These are phyloP conservation scores for Aphaenogaster rudis DNA, from an alignment of 1,140 invertebrate genomes.

Conservation along the genomic window DNA sequence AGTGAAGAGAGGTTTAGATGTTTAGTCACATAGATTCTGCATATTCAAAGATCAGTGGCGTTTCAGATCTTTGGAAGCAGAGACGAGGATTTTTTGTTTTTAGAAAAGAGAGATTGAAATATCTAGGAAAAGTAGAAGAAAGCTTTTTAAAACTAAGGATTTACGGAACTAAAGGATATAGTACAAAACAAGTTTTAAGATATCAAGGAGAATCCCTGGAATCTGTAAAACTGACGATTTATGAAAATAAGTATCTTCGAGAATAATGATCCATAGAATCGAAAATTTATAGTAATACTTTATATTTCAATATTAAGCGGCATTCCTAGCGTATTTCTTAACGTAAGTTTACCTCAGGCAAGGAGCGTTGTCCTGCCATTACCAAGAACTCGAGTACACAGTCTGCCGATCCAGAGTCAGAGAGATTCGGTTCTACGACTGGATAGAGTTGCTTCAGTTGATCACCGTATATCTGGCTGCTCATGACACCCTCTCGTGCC, in stretches of 20 bases:
- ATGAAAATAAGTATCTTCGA: neutral
- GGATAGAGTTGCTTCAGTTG: conserved; percentile 97
- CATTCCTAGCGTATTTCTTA: neutral
- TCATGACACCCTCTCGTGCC: conserved; percentile 99
- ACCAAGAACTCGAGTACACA: conserved; percentile 99
- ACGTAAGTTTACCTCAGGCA: conserved; percentile 92
- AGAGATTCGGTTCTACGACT: conserved; percentile 98
- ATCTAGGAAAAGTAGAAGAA: neutral
- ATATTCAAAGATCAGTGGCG: neutral
- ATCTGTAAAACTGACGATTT: neutral
- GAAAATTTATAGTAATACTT: neutral
- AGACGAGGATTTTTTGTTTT: neutral
- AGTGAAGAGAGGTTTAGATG: neutral
- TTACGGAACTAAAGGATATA: neutral
- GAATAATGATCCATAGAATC: neutral
- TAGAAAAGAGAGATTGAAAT: neutral
- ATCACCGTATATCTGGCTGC: conserved; percentile 92
- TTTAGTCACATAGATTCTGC: neutral
- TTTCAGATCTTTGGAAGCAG: neutral
- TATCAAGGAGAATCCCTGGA: neutral
- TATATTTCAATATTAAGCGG: neutral
- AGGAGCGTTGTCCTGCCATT: conserved; percentile 94
- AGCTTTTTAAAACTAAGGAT: neutral
- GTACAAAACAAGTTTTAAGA: neutral
- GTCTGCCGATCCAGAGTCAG: conserved; percentile 98